Evolutionary conservation across 2,888 invertebrate genomes (phyloP), one percentile per base, ranked within the genome.

Genomic region (Sphinx pinastri): DNA sequence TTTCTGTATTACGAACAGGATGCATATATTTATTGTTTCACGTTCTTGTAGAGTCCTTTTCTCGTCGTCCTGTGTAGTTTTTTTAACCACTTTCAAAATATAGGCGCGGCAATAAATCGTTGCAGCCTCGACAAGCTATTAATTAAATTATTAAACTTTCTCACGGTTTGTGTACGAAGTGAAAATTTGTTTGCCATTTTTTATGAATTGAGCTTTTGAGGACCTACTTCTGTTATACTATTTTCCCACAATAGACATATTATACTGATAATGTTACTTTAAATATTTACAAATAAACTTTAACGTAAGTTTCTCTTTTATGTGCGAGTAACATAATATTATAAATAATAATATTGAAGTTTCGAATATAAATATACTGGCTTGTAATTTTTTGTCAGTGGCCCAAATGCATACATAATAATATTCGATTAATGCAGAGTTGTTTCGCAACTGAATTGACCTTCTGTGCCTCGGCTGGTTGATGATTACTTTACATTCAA

Each of bases 341-440:
- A 1, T 47, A 13, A 63, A 49, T 63, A 47, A 47, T 47, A 60
- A 45, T 60, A 57, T 13, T 19, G 13, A 60, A 8, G 38, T 38
- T 59, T 59, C 59, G 7, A 38, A 45, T 60, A 47, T 16, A 25
- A 25, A 25, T n/a, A 16, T 11, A 47, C 19, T 49, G 49, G 12
- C 19, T 67, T 31, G 52, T 38, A 79, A 73, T 77, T 77, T 86
- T 87, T 88, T 84, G 81, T 82, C 84, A 79, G 86, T 88, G 88
- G 81, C 90, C 91, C 85, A 88, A 85, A 88, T 88, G 85, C 88
- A 87, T 91, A 86, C 79, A 87, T 90, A 88, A 88, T 83, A 83
- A 84, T 85, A 80, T 83, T 84, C 79, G 76, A 80, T 84, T 86
- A 84, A 87, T 87, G 83, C 83, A 84, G 79, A 81, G 79, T 75